Conservation (phyloP, 1,140 invertebrate genomes). For the Catajapyx aquilonaris region DNA sequence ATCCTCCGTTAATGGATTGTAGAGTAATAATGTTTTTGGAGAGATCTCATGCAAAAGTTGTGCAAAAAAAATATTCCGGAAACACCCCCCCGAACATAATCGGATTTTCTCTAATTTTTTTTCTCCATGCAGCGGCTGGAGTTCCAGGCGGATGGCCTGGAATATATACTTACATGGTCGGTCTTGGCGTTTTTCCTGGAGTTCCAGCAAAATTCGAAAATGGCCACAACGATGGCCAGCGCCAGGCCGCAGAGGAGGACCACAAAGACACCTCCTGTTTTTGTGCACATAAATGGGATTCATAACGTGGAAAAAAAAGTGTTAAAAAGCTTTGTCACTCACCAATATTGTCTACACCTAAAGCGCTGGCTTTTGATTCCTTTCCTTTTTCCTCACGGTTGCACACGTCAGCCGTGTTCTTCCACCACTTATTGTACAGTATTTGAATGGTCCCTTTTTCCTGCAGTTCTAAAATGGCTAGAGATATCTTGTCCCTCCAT, state of each 20-base stretch:
- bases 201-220: constrained; percentile 91
- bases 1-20: constrained; percentile 12
- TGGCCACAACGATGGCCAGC: constrained; percentile 71
- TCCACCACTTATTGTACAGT: constrained; percentile 94
- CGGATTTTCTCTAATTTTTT: no score
- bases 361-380: constrained; percentile 76
- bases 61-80: not conserved
- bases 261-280: constrained; percentile 94
- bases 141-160: not conserved
- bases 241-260: constrained; percentile 80
- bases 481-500: constrained; percentile 84
- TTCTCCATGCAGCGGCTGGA: no score
- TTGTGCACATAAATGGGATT: no score
- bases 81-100: no score
- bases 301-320: no score
- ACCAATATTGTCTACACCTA: constrained; percentile 87
- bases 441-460: constrained; percentile 90
- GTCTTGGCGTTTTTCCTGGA: constrained; percentile 76
- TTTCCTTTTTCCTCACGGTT: constrained; percentile 74
- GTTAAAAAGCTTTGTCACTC: no score
- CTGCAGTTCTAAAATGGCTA: constrained; percentile 84
- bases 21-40: constrained; percentile 7
- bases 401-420: constrained; percentile 80
- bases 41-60: constrained; percentile 5
- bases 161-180: constrained; percentile 37